Conservation (phyloP, 2,888 invertebrate genomes). For the Eledona agricola region DNA sequence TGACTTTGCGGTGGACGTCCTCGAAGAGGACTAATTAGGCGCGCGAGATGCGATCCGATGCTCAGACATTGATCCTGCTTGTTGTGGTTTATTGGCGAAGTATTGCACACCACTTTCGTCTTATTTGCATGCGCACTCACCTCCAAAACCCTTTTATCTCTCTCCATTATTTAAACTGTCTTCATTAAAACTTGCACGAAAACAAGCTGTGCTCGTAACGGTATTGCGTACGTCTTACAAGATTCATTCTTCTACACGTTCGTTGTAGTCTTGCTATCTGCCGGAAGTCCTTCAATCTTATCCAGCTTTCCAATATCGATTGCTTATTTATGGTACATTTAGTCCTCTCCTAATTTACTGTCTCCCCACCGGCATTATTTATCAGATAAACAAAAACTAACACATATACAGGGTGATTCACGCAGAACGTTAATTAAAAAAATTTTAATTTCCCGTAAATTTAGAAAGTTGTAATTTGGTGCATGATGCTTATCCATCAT, state of each 20-base stretch:
- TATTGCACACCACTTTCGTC: conserved; percentile 49
- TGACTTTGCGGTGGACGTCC: conserved; percentile 37
- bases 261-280: conserved; percentile 21
- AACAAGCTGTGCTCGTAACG: conserved; percentile 51
- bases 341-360: conserved; percentile 32
- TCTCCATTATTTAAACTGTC: conserved; percentile 56
- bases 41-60: conserved; percentile 41
- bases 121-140: conserved; percentile 55
- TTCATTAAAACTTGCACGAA: conserved; percentile 57
- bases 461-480: too few species aligned
- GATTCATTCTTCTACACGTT: conserved; percentile 31
- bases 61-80: conserved; percentile 50
- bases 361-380: conserved; percentile 28
- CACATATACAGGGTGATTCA: too few species aligned
- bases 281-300: conserved; percentile 31
- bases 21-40: conserved; percentile 48
- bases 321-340: conserved; percentile 36
- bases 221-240: conserved; percentile 38
- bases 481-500: too few species aligned
- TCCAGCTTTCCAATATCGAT: conserved; percentile 35
- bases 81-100: conserved; percentile 54
- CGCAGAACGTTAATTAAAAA: too few species aligned
- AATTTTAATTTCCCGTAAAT: too few species aligned
- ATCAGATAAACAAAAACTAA: conserved; percentile 31
- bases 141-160: conserved; percentile 52